A percentile compares a stretch with the other conserved stretches of the same genome.
These are phyloP conservation scores for Zonotrichia leucophrys DNA, from an alignment of 2,113 vertebrate genomes.

Conservation along the genomic window DNA sequence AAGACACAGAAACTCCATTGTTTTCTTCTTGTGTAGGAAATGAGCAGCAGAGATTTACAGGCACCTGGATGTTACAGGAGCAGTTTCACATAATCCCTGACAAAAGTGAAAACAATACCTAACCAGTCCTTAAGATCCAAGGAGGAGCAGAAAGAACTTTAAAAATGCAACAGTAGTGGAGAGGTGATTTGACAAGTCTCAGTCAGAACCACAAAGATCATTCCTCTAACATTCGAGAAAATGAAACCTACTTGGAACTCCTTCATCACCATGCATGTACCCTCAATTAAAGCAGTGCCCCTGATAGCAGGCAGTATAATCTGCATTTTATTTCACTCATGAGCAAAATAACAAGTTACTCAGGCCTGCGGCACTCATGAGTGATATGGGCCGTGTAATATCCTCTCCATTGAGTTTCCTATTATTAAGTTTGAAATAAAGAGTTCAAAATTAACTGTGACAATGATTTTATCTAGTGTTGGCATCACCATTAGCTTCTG, in stretches of 20 bases:
- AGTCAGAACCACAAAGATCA: constrained; percentile 37
- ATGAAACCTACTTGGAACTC: constrained; percentile 48
- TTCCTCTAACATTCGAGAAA: constrained; percentile 58
- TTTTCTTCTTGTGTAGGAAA: background rate
- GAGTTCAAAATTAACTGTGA: constrained; percentile 88
- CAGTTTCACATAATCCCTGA: background rate
- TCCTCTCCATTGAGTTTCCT: constrained; percentile 85
- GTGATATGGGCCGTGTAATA: constrained; percentile 88
- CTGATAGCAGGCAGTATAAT: constrained; percentile 80
- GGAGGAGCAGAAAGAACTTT: background rate
- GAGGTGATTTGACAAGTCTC: constrained; percentile 19
- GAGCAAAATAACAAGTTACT: constrained; percentile 87
- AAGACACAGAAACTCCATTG: background rate
- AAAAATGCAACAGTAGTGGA: background rate
- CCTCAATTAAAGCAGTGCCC: constrained; percentile 80
- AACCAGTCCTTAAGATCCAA: background rate
- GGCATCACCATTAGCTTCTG: constrained; percentile 82
- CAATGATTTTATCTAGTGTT: constrained; percentile 82
- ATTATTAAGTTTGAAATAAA: constrained; percentile 88
- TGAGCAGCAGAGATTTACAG: background rate
- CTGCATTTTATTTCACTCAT: constrained; percentile 86
- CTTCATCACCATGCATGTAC: constrained; percentile 60
- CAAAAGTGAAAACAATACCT: background rate
- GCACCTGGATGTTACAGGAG: background rate
- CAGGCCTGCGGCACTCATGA: constrained; percentile 85